Base-by-base conservation (phyloP, 2,113 vertebrate species). In the Bubalus kerabau region DNA sequence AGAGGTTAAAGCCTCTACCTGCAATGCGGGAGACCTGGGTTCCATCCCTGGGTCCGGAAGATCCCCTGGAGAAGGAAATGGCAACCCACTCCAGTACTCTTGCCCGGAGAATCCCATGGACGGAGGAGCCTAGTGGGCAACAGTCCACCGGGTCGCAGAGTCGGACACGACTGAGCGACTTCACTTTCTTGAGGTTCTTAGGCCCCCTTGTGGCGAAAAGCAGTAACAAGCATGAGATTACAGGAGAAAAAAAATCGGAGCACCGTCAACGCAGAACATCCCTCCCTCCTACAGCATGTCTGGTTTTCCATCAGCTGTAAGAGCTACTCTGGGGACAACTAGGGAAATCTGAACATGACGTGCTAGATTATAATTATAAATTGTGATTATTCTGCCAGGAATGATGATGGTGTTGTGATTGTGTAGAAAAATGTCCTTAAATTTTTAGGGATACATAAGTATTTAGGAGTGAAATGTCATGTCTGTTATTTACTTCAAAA, bases 121-220 rank as follows among this genome's bases (percentile, higher is more conserved):
- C 60, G 13, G 59, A 30, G 28, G 28, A 30, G 28, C 28, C 28
- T 62, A 13, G 59, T 30, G 28, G 59, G 59, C 28, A 30, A 62
- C 13, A 62, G 60, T 62, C 60, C 28, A 62, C 28, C 13, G 28
- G 24, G 23, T 59, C 57, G 13, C 59, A 62, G 28, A 62, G 28
- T 30, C 28, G 26, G 59, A 14, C 26, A 14, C 26, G 59, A 14
- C 11, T 30, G 28, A 60, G 28, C 6, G 6, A 62, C 28, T 30
- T 30, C 59, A 30, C 59, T 30, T 62, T 62, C 28, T 62, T 54
- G 48, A 92, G 12, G 21, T 28, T 67, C 30, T 84, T 94, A 4
- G 24, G 84, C 87, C 92, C 94, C 14, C 94, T 96, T 80, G 97
- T 90, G 97, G 94, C 3, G 0, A 59, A 56, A 96, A 81, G 3